These are phyloP conservation scores for Gonatopus flavifemur DNA, from an alignment of 1,140 invertebrate genomes.

Conservation along the genomic window DNA sequence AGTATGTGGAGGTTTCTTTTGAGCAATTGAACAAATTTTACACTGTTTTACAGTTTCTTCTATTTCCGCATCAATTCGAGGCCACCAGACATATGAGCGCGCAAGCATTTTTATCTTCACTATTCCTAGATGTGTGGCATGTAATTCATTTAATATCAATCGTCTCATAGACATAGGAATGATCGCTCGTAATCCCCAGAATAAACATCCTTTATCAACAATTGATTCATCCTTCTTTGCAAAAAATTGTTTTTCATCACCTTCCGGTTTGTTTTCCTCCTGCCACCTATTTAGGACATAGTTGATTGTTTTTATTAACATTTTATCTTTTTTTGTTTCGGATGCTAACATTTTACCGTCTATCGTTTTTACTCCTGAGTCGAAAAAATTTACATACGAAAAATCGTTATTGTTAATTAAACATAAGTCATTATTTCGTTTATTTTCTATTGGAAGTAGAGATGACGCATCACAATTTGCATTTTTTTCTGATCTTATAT, in stretches of 20 bases:
- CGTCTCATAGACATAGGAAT: background rate
- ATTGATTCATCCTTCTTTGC: background rate
- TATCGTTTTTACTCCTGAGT: background rate
- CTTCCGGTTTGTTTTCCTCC: background rate
- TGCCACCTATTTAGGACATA: background rate
- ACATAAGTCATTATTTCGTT: too few species aligned
- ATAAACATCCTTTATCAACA: constrained; percentile 5
- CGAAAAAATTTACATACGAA: background rate
- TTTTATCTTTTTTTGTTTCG: background rate
- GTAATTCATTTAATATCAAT: background rate
- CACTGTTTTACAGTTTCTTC: background rate
- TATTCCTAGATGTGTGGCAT: background rate
- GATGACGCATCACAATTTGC: constrained; percentile 34
- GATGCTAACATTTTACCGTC: background rate
- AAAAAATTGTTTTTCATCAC: background rate
- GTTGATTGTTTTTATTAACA: background rate
- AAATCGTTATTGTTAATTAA: background rate
- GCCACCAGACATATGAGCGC: background rate
- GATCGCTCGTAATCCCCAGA: constrained; percentile 1
- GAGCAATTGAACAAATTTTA: background rate
- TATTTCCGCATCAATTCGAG: background rate
- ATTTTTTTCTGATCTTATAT: constrained; percentile 27
- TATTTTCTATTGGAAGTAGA: constrained; percentile 18
- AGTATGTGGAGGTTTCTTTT: background rate
- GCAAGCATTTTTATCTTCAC: background rate